A percentile compares a stretch with the other conserved stretches of the same genome.
These are phyloP conservation scores for Psittacus erithacus DNA, from an alignment of 2,113 vertebrate species.

Conservation along the genomic window DNA sequence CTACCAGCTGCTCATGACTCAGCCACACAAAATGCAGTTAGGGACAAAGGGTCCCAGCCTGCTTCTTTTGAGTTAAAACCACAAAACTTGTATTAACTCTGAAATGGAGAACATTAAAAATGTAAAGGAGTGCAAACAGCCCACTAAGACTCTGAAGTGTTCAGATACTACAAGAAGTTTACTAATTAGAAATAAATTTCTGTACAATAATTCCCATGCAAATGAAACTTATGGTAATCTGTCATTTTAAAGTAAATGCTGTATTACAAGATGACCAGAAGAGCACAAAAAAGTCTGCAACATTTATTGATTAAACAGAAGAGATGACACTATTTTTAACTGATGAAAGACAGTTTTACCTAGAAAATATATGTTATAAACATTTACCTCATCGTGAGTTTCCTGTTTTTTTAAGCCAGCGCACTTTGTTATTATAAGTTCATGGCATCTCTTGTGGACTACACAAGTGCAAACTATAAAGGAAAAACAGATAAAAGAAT, in stretches of 20 bases:
- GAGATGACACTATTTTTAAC: not conserved
- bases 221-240: not conserved
- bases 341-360: slow-evolving; percentile 23
- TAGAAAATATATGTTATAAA: slow-evolving; percentile 29
- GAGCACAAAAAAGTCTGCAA: not conserved
- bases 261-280: not conserved
- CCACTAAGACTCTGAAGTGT: not conserved
- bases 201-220: not conserved
- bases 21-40: not conserved
- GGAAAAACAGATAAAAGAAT: slow-evolving; percentile 8
- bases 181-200: not conserved
- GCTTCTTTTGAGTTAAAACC: not conserved
- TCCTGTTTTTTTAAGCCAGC: slow-evolving; percentile 98
- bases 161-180: not conserved
- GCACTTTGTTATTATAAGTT: slow-evolving; percentile 98
- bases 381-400: slow-evolving; percentile 90
- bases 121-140: not conserved
- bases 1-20: not conserved
- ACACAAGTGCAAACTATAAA: slow-evolving; percentile 96
- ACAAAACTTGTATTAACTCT: not conserved
- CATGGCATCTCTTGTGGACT: slow-evolving; percentile 97
- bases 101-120: not conserved
- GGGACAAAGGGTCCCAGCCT: not conserved
- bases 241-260: not conserved
- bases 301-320: slow-evolving; percentile 17